A percentile compares a stretch with the other conserved stretches of the same genome.
Evolutionary conservation across 2,797 vertebrate genomes (phyloP).

Genomic region (Microctenopoma lineatum): DNA sequence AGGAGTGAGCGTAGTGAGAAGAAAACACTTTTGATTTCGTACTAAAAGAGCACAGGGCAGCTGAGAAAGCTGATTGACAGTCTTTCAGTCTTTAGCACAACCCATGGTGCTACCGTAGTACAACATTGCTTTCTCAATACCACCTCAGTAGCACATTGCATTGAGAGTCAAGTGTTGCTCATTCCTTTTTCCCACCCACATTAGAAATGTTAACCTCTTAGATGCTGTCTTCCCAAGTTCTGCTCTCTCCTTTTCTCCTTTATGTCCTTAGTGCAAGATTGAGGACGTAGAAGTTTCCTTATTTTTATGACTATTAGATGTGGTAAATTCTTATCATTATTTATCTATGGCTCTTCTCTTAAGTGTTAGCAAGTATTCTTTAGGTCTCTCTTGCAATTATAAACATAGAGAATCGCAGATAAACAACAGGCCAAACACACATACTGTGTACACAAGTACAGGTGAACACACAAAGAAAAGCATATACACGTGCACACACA

Average conservation of each 20-base stretch:
- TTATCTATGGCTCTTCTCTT: no score
- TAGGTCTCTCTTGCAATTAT: conserved; percentile 14
- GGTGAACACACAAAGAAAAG: conserved; percentile 4
- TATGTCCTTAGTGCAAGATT: conserved; percentile 23
- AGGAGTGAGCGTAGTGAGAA: conserved; percentile 8
- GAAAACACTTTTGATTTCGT: conserved; percentile 11
- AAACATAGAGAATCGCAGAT: conserved; percentile 19
- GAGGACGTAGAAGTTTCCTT: conserved; percentile 9
- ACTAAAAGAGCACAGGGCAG: conserved; percentile 12
- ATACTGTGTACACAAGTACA: conserved; percentile 10
- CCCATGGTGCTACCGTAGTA: conserved; percentile 15
- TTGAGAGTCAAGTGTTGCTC: conserved; percentile 11
- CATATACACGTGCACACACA: conserved; percentile 17
- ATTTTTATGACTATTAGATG: conserved; percentile 14
- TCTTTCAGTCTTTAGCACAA: conserved; percentile 31
- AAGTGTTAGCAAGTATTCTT: neutral
- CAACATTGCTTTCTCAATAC: conserved; percentile 20
- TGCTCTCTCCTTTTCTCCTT: conserved; percentile 7
- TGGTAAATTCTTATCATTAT: conserved; percentile 7
- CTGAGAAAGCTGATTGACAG: conserved; percentile 35
- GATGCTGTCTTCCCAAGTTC: neutral
- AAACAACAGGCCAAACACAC: neutral
- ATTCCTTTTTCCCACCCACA: conserved; percentile 11
- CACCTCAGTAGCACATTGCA: conserved; percentile 18
- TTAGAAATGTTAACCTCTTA: conserved; percentile 5